These are phyloP conservation scores for Nasonia giraulti DNA, from an alignment of 1,140 invertebrate genomes.

Conservation along the genomic window DNA sequence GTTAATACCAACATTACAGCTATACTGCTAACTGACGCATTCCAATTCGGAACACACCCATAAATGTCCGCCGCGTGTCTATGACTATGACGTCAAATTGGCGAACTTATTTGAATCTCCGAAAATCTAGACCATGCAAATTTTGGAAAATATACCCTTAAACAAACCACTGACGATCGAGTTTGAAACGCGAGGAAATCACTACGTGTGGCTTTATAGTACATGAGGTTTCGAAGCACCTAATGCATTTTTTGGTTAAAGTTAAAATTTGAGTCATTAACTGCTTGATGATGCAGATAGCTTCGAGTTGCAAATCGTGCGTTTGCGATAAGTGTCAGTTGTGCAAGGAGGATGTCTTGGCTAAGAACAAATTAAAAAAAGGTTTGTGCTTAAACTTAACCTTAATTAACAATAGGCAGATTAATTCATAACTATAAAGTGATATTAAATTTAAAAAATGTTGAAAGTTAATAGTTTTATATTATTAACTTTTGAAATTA, in stretches of 20 bases:
- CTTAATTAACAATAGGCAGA: background rate
- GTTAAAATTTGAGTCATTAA: constrained; percentile 1
- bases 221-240: constrained; percentile 29
- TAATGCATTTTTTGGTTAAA: background rate
- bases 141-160: background rate
- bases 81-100: background rate
- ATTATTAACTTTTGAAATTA: no score
- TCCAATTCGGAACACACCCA: no score
- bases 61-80: background rate
- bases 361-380: background rate
- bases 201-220: background rate
- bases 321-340: constrained; percentile 17
- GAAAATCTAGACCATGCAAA: background rate
- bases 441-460: no score
- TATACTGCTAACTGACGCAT: no score
- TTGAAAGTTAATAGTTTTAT: no score
- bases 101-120: background rate
- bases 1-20: no score
- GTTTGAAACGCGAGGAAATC: constrained; percentile 20
- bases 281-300: constrained; percentile 39
- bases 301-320: constrained; percentile 24
- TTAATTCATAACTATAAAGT: no score
- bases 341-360: background rate
- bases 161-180: constrained; percentile 38
- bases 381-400: background rate